Evolutionary conservation across 2,113 vertebrate genomes (phyloP).

Genomic region (Glareola pratincola): DNA sequence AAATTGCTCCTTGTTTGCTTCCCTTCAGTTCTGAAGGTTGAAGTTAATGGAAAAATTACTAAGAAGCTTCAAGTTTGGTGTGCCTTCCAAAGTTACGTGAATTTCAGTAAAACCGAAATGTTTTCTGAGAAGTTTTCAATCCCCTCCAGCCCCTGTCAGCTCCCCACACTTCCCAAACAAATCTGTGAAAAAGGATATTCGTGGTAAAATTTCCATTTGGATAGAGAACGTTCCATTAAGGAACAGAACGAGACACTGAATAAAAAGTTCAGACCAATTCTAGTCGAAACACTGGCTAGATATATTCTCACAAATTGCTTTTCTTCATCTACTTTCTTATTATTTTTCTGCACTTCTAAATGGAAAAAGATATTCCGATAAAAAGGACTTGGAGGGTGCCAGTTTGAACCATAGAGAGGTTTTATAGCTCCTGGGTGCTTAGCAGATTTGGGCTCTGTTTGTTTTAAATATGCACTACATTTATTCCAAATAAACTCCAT

Average conservation of each 20-base stretch:
- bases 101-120: slow-evolving; percentile 32
- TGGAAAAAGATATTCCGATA: neutral
- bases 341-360: neutral
- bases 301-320: neutral
- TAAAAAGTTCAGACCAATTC: slow-evolving; percentile 6
- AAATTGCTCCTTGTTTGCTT: slow-evolving; percentile 15
- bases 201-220: slow-evolving; percentile 56
- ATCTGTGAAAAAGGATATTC: slow-evolving; percentile 48
- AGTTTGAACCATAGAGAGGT: neutral
- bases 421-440: slow-evolving; percentile 12
- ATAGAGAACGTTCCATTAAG: slow-evolving; percentile 34
- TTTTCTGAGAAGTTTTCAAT: slow-evolving; percentile 45
- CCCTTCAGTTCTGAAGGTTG: neutral
- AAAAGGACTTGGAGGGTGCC: neutral
- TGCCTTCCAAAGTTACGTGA: neutral
- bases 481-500: slow-evolving; percentile 30
- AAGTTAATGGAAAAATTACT: slow-evolving; percentile 23
- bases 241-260: neutral
- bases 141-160: slow-evolving; percentile 24
- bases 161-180: slow-evolving; percentile 26
- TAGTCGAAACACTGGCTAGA: neutral
- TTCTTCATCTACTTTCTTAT: neutral
- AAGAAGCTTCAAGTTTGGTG: neutral
- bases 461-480: neutral
- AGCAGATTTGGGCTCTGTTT: neutral